These are phyloP conservation scores for Pseudochirops cupreus DNA, from an alignment of 2,797 vertebrate species.

Conservation along the genomic window DNA sequence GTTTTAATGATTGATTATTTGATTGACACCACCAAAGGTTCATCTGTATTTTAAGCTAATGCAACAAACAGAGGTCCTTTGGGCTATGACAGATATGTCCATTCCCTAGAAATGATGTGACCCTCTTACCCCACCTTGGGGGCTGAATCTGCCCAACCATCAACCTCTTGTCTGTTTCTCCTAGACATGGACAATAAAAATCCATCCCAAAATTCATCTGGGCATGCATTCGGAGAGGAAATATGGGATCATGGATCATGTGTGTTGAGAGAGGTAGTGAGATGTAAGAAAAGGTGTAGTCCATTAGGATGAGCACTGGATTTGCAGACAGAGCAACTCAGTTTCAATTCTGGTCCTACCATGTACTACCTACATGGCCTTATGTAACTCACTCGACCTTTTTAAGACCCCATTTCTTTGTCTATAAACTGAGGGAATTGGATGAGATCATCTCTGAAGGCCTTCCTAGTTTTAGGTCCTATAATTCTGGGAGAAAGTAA, in stretches of 20 bases:
- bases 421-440: background rate
- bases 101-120: background rate
- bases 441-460: background rate
- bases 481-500: background rate
- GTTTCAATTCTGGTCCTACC: background rate
- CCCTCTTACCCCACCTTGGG: background rate
- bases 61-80: background rate
- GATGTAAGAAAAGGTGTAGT: background rate
- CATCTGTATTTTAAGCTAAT: background rate
- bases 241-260: background rate
- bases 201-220: background rate
- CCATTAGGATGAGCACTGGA: background rate
- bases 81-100: background rate
- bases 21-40: background rate
- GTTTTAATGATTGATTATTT: background rate
- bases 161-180: background rate
- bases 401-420: background rate
- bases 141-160: background rate
- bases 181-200: background rate
- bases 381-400: background rate
- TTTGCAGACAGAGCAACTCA: background rate
- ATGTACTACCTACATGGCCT: background rate
- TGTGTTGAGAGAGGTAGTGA: background rate
- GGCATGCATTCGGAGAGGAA: background rate
- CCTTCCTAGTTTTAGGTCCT: background rate